These are phyloP conservation scores for Xiphorhynchus elegans DNA, from an alignment of 2,113 vertebrate species.

Conservation along the genomic window DNA sequence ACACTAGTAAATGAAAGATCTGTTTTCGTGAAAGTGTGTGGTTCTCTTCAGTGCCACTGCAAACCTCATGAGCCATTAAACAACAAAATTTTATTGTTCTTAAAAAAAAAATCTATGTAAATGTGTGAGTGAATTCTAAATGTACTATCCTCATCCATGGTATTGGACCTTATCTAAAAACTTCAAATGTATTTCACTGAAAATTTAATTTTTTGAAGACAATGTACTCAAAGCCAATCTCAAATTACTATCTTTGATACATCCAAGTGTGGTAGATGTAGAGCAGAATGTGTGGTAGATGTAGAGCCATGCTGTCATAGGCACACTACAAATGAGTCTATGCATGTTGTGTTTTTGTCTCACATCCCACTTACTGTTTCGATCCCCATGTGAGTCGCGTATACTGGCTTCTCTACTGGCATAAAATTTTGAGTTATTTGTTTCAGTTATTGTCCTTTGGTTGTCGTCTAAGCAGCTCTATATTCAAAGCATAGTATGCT, in stretches of 20 bases:
- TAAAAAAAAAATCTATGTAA: background rate
- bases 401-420: background rate
- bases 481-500: background rate
- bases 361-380: background rate
- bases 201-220: background rate
- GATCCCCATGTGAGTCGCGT: accelerated
- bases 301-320: background rate
- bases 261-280: background rate
- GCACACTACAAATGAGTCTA: background rate
- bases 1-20: background rate
- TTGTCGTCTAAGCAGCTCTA: background rate
- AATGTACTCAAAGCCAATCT: background rate
- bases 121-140: background rate
- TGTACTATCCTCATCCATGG: background rate
- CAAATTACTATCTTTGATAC: background rate
- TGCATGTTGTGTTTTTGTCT: background rate
- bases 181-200: background rate
- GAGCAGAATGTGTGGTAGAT: background rate
- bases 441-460: background rate
- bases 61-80: background rate
- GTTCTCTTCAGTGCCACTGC: background rate
- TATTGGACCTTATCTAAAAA: background rate
- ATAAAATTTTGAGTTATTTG: background rate
- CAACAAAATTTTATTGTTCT: background rate
- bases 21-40: background rate